Evolutionary conservation across 2,113 vertebrate genomes (phyloP).

Genomic region (Daubentonia madagascariensis): DNA sequence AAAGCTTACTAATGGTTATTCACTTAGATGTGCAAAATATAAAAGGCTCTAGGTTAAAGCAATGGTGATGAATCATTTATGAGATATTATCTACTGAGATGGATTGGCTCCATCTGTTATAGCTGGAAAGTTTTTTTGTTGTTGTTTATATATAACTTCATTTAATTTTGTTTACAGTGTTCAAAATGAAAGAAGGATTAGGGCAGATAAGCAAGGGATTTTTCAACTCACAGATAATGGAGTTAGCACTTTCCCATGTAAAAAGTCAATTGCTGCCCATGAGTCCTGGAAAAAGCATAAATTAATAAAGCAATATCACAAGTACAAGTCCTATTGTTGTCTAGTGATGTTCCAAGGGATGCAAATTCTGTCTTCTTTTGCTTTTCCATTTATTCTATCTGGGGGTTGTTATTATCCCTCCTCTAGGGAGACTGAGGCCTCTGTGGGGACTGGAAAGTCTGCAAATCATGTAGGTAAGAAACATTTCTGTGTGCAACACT

Average conservation of each 20-base stretch:
- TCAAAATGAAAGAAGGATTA: constrained; percentile 61
- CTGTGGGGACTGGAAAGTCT: not conserved
- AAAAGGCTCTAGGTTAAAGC: constrained; percentile 86
- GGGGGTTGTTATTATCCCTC: not conserved
- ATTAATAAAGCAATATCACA: not conserved
- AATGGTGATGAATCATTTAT: constrained; percentile 87
- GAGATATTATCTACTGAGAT: constrained; percentile 85
- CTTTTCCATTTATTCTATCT: not conserved
- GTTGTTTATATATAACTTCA: constrained; percentile 66
- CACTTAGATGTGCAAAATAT: constrained; percentile 82
- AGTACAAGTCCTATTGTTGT: not conserved
- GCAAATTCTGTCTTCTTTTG: not conserved
- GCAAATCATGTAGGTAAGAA: not conserved
- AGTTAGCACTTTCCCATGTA: constrained; percentile 31
- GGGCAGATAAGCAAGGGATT: constrained; percentile 24
- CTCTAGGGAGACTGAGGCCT: not conserved
- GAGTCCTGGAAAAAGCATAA: not conserved
- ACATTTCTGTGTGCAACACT: not conserved
- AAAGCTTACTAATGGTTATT: constrained; percentile 82
- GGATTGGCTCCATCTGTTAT: constrained; percentile 85
- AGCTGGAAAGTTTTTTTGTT: constrained; percentile 53
- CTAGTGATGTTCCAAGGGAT: not conserved
- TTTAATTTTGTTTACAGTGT: constrained; percentile 69
- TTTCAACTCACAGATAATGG: constrained; percentile 40
- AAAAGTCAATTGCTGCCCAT: constrained; percentile 22